Conservation (phyloP, 2,888 invertebrate species). For the Apodemia duryi region DNA sequence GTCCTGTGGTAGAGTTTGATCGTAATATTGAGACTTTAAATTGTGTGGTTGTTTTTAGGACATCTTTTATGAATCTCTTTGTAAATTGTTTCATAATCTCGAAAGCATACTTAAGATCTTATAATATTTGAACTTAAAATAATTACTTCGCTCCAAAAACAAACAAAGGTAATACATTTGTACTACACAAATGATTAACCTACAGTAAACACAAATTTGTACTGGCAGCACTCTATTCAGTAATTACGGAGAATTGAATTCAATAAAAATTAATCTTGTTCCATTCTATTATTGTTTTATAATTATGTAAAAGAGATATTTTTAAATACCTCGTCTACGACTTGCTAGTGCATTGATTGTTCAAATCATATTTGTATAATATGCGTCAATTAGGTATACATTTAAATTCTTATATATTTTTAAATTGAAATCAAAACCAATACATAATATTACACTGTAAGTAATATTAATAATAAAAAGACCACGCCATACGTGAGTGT, state of each 20-base stretch:
- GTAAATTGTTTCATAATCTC: neutral
- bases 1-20: too few species aligned
- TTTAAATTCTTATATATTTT: neutral
- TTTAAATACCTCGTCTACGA: too few species aligned
- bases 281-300: too few species aligned
- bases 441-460: neutral
- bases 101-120: constrained; percentile 10
- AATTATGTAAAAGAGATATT: too few species aligned
- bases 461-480: neutral
- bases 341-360: too few species aligned
- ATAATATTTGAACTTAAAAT: constrained; percentile 11
- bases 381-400: too few species aligned
- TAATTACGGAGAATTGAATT: neutral
- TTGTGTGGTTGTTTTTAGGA: neutral
- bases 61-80: neutral
- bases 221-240: neutral
- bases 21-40: too few species aligned
- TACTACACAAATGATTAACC: constrained; percentile 7
- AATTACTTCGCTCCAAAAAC: neutral
- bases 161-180: neutral
- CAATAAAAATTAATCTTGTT: too few species aligned
- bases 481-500: neutral
- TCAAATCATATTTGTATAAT: too few species aligned
- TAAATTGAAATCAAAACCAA: neutral
- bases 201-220: neutral